These are phyloP conservation scores for Agapostemon virescens DNA, from an alignment of 2,888 invertebrate species.

Conservation along the genomic window DNA sequence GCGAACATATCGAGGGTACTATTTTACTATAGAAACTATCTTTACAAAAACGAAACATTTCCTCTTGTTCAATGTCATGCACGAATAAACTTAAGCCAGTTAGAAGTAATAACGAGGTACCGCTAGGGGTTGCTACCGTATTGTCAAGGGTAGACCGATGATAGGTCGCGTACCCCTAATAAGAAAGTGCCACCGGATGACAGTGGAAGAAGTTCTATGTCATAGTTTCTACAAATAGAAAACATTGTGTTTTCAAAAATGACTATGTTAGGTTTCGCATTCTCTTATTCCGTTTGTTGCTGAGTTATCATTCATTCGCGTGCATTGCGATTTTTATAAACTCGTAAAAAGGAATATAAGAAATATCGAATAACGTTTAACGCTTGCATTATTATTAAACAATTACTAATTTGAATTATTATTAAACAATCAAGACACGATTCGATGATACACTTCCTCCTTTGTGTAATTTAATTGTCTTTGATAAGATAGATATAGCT, in stretches of 20 bases:
- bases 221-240: slow-evolving; percentile 33
- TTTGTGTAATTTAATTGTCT: too few species aligned
- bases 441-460: too few species aligned
- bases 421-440: too few species aligned
- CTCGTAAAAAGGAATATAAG: too few species aligned
- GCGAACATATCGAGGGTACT: neutral
- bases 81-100: slow-evolving; percentile 54
- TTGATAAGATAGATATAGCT: too few species aligned
- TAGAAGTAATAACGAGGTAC: slow-evolving; percentile 55
- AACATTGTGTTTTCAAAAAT: slow-evolving; percentile 46
- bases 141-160: slow-evolving; percentile 57
- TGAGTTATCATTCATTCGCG: slow-evolving; percentile 15
- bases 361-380: too few species aligned
- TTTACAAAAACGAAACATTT: slow-evolving; percentile 25
- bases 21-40: neutral
- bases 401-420: too few species aligned
- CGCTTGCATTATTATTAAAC: too few species aligned
- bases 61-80: slow-evolving; percentile 44
- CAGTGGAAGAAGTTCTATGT: slow-evolving; percentile 46
- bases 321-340: too few species aligned
- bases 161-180: slow-evolving; percentile 54
- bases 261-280: slow-evolving; percentile 21
- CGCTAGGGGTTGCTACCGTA: slow-evolving; percentile 40
- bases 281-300: slow-evolving; percentile 41
- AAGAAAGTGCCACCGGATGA: slow-evolving; percentile 40